These are phyloP conservation scores for Elmis aenea DNA, from an alignment of 2,888 invertebrate species.

Conservation along the genomic window DNA sequence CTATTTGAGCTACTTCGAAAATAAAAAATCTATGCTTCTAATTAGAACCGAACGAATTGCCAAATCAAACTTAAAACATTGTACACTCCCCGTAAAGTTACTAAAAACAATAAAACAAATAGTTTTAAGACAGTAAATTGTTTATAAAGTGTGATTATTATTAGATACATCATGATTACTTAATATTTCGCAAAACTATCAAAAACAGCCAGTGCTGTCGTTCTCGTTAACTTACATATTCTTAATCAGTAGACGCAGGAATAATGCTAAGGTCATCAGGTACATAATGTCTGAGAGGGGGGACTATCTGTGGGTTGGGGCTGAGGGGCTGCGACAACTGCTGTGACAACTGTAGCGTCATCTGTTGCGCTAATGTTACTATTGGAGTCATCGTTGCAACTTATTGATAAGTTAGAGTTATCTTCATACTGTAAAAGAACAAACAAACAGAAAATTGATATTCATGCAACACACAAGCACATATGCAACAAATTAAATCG, in stretches of 20 bases:
- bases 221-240: constrained; percentile 6
- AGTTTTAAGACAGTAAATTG: too few relatives aligned
- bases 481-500: too few relatives aligned
- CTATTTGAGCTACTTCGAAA: neutral
- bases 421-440: constrained; percentile 43
- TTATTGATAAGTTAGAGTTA: constrained; percentile 45
- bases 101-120: too few relatives aligned
- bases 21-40: neutral
- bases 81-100: too few relatives aligned
- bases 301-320: constrained; percentile 24
- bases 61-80: neutral
- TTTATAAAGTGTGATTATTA: too few relatives aligned
- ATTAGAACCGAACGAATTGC: neutral
- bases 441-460: neutral
- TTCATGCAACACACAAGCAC: too few relatives aligned
- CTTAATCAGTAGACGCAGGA: neutral
- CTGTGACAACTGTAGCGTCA: constrained; percentile 26
- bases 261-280: constrained; percentile 32
- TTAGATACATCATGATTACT: too few relatives aligned
- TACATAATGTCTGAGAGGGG: constrained; percentile 35
- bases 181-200: too few relatives aligned
- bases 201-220: too few relatives aligned
- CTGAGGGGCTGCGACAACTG: constrained; percentile 17
- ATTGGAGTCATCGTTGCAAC: constrained; percentile 48
- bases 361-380: constrained; percentile 41